Evolutionary conservation across 2,113 vertebrate species (phyloP).

Genomic region (Oryzias curvinotus): DNA sequence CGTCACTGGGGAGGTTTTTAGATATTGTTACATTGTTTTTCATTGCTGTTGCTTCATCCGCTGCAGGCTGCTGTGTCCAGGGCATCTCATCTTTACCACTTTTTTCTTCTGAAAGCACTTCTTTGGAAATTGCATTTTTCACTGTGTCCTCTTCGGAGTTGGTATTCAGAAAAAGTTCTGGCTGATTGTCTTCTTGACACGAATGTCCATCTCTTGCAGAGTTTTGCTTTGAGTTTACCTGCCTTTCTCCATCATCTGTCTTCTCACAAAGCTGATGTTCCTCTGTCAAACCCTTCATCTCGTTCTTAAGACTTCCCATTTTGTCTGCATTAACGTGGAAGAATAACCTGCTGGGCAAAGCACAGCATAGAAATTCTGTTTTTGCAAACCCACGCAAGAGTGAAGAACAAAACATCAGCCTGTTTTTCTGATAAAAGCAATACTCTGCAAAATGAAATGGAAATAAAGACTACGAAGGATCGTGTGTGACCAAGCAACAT

Average conservation of each 20-base stretch:
- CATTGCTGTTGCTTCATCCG: conserved; percentile 11
- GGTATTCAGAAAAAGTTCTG: conserved; percentile 9
- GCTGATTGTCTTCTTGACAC: conserved; percentile 21
- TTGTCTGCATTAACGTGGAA: conserved; percentile 31
- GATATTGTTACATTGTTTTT: neutral
- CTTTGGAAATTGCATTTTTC: conserved; percentile 14
- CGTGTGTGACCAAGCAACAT: conserved; percentile 11
- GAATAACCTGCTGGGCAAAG: conserved; percentile 53
- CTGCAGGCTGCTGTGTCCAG: conserved; percentile 17
- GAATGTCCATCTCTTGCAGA: conserved; percentile 16
- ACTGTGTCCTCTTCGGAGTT: conserved; percentile 13
- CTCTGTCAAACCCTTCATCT: conserved; percentile 47
- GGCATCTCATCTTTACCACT: neutral
- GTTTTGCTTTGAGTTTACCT: conserved; percentile 31
- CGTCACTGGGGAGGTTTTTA: conserved; percentile 8
- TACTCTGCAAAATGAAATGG: neutral
- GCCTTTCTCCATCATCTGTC: conserved; percentile 43
- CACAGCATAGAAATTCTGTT: conserved; percentile 34
- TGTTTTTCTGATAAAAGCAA: conserved; percentile 15
- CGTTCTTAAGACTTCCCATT: conserved; percentile 71
- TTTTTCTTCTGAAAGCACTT: conserved; percentile 24
- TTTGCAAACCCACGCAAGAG: conserved; percentile 11
- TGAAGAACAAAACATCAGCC: conserved; percentile 1
- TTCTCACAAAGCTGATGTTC: conserved; percentile 45
- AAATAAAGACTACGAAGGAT: conserved; percentile 18